These are phyloP conservation scores for Cepaea hortensis DNA, from an alignment of 2,888 invertebrate genomes.

Conservation along the genomic window DNA sequence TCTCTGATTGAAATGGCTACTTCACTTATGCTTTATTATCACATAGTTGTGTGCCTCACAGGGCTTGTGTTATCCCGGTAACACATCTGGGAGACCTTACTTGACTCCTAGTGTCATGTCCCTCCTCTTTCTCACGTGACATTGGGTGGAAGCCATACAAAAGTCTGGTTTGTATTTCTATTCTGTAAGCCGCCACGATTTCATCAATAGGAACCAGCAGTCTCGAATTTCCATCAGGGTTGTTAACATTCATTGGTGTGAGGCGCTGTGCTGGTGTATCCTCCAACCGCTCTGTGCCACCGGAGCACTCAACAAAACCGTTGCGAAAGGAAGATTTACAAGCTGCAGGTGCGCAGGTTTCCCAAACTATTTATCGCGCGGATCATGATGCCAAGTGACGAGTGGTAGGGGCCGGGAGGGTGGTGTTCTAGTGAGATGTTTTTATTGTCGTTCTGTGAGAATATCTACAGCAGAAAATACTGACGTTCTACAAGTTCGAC, in stretches of 20 bases:
- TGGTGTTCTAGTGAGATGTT: background rate
- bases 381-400: background rate
- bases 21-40: too few relatives aligned
- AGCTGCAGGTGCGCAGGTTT: conserved; percentile 26
- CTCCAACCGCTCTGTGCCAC: background rate
- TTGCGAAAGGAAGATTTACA: conserved; percentile 14
- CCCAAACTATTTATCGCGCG: background rate
- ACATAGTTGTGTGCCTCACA: too few relatives aligned
- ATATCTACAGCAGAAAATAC: background rate
- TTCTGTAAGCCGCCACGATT: background rate
- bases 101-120: background rate
- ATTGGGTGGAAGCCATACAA: background rate
- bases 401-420: too few relatives aligned
- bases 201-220: background rate
- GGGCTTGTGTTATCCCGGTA: background rate
- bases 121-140: background rate
- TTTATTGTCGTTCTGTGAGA: background rate
- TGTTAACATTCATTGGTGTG: background rate
- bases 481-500: background rate
- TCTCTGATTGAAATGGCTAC: too few relatives aligned
- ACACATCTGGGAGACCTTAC: background rate
- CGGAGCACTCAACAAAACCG: background rate
- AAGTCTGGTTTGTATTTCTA: background rate
- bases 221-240: background rate
- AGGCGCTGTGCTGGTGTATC: background rate